Conservation (phyloP, 2,888 invertebrate species). For the Sarcophaga carnaria region DNA sequence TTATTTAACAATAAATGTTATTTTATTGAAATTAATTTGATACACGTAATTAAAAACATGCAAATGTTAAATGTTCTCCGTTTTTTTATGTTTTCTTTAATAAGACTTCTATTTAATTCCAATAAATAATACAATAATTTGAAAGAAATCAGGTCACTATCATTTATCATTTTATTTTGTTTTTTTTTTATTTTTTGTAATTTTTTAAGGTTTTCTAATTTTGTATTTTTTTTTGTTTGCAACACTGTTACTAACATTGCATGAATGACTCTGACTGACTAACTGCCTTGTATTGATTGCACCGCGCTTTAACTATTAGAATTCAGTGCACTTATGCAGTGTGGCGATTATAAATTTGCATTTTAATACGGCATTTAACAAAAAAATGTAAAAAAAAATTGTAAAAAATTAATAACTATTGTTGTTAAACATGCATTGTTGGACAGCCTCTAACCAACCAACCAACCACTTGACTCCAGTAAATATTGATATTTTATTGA, state of each 20-base stretch:
- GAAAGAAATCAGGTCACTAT: constrained; percentile 64
- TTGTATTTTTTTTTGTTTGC: constrained; percentile 7
- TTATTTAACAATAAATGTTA: constrained; percentile 35
- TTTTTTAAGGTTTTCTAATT: not conserved
- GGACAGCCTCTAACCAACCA: not conserved
- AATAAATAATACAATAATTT: constrained; percentile 57
- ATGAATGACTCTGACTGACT: not conserved
- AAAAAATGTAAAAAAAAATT: no score
- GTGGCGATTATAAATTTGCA: not conserved
- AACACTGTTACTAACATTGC: constrained; percentile 16
- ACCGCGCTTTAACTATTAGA: not conserved
- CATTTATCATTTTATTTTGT: constrained; percentile 55
- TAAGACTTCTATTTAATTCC: not conserved
- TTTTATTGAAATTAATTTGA: constrained; percentile 56
- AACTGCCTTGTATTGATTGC: not conserved
- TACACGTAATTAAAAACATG: constrained; percentile 43
- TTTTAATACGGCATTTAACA: not conserved
- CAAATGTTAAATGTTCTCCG: constrained; percentile 36
- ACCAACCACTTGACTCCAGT: not conserved
- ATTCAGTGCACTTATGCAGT: not conserved
- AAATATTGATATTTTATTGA: constrained; percentile 41
- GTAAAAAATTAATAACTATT: constrained; percentile 20
- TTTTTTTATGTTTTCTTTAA: constrained; percentile 5
- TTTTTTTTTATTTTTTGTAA: not conserved
- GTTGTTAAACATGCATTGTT: constrained; percentile 33